Evolutionary conservation across 2,113 vertebrate genomes (phyloP).

Genomic region (Vimba vimba): DNA sequence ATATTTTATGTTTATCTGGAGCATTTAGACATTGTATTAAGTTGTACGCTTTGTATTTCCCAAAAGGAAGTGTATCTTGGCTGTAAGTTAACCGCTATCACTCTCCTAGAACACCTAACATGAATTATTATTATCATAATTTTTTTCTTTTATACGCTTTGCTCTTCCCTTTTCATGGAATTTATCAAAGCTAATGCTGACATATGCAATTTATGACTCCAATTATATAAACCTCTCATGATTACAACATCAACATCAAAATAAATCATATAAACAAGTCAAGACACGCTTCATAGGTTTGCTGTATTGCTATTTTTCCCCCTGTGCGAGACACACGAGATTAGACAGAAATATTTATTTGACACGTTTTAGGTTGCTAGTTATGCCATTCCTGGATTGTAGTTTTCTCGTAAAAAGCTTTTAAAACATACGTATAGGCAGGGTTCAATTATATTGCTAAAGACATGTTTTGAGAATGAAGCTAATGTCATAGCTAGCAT

Average conservation of each 20-base stretch:
- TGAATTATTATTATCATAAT: not conserved
- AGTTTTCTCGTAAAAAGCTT: not conserved
- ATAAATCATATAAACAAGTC: conserved; percentile 29
- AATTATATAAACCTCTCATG: conserved; percentile 24
- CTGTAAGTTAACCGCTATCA: not conserved
- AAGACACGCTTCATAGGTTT: not conserved
- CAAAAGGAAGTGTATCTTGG: not conserved
- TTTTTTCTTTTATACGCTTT: not conserved
- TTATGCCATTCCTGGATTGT: not conserved
- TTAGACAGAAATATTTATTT: conserved; percentile 29
- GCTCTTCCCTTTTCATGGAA: not conserved
- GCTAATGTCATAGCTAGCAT: not conserved
- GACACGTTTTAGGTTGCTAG: not conserved
- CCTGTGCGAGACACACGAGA: not conserved
- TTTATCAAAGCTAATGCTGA: conserved; percentile 19
- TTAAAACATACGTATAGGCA: conserved; percentile 3
- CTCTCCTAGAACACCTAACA: not conserved
- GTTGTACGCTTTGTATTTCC: not conserved
- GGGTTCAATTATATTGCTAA: not conserved
- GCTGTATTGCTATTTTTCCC: conserved; percentile 1
- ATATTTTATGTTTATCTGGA: conserved; percentile 6
- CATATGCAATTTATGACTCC: conserved; percentile 5
- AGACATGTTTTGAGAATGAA: not conserved
- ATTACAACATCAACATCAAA: conserved; percentile 41
- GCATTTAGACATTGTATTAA: not conserved